Base-by-base conservation (phyloP, 2,113 vertebrate genomes). In the Zosterops japonicus region DNA sequence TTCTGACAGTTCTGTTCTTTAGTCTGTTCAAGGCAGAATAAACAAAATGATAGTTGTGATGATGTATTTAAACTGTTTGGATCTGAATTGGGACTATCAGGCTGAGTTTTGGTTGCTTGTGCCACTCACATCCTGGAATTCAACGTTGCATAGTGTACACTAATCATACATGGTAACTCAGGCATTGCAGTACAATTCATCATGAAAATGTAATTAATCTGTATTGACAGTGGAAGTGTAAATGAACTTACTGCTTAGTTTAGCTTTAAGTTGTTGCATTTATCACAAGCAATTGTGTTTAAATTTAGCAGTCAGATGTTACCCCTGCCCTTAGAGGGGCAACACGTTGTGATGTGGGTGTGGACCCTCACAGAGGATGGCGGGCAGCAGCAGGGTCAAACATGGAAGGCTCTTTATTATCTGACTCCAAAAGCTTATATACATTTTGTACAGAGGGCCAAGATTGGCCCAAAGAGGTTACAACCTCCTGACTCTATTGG, bases 111-210 rank as follows among this genome's bases (percentile, higher is more conserved):
- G 24, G 27, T 67, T 55, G 39, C 24, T 83, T 88, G 22, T 88
- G 35, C 77, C 33, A 22, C 31, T 61, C 31, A 50, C 27, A 47
- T 59, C 9, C 44, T 89, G 79, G 35, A 86, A 78, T 81, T 46
- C 35, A 33, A 8, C 13, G 2, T n/a, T 86, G 31, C 1, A 0
- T 69, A 14, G 5, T n/a, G 7, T 44, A 29, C 19, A 29, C 15
- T 42, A 15, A 68, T 18, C n/a, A 25, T 68, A 64, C 87, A 53
- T 3, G 33, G 27, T 84, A 82, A 49, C 17, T 29, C 42, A 55
- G 27, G 57, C 46, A 25, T 29, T 50, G 16, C 33, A 79, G 20
- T 52, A 47, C 28, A 89, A 6, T 1, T 0, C 59, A 68, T 42
- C 8, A 5, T 33, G 13, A 61, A 75, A 85, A 50, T 56, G 9